Conservation (phyloP, 1,140 invertebrate genomes). For the Radopholus similis region DNA sequence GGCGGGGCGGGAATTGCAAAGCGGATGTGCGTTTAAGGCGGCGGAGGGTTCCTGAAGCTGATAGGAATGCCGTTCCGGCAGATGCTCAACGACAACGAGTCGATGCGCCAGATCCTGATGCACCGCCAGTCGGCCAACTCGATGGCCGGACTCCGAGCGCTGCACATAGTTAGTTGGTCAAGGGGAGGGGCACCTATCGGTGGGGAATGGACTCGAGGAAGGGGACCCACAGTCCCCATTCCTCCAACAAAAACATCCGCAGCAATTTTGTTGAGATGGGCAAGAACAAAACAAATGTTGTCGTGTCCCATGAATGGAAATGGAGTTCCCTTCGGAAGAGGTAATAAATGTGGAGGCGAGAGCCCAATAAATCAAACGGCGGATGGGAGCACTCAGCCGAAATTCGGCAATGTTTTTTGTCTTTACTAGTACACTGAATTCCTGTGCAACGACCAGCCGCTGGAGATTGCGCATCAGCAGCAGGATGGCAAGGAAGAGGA, state of each 20-base stretch:
- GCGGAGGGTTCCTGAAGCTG: conserved; percentile 44
- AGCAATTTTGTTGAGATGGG: too few relatives aligned
- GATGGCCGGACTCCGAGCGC: conserved; percentile 32
- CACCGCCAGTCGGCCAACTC: conserved; percentile 42
- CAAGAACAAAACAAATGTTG: background rate
- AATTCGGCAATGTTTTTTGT: background rate
- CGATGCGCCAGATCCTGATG: conserved; percentile 34
- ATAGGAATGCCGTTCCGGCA: conserved; percentile 43
- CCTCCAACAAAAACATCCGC: too few relatives aligned
- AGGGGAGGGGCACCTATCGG: background rate
- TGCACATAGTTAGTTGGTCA: conserved; percentile 37
- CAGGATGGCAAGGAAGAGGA: background rate
- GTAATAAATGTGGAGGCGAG: background rate
- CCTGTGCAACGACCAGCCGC: conserved; percentile 22
- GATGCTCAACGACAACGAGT: conserved; percentile 42
- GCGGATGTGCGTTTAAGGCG: conserved; percentile 24
- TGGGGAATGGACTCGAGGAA: background rate
- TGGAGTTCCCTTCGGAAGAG: too few relatives aligned
- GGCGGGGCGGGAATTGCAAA: background rate
- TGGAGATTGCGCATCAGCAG: conserved; percentile 13
- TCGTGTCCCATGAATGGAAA: background rate
- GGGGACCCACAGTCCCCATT: too few relatives aligned
- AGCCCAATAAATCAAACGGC: background rate
- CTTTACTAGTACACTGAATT: conserved; percentile 25
- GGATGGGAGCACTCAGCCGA: background rate